These are phyloP conservation scores for Chaenogobius annularis DNA, from an alignment of 2,113 vertebrate genomes.

Conservation along the genomic window DNA sequence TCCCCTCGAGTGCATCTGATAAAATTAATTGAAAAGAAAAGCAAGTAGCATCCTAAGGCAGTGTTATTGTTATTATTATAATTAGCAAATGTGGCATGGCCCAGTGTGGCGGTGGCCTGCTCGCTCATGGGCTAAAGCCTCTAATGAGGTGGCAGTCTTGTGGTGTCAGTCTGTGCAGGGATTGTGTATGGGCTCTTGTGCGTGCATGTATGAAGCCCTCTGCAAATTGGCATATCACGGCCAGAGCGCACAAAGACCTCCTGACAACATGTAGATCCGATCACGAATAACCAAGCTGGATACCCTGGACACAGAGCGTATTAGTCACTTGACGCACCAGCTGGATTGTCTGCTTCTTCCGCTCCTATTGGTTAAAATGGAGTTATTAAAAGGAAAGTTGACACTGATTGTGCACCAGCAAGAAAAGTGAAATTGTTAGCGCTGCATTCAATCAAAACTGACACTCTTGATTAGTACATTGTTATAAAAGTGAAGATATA, in stretches of 20 bases:
- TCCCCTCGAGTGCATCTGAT: constrained; percentile 65
- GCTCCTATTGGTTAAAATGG: not conserved
- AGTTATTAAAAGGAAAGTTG: constrained; percentile 7
- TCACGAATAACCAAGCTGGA: constrained; percentile 58
- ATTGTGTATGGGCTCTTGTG: constrained; percentile 12
- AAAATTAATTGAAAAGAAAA: constrained; percentile 79
- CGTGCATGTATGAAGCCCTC: constrained; percentile 3
- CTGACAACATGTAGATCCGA: constrained; percentile 56
- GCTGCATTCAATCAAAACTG: constrained; percentile 33
- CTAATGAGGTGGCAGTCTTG: constrained; percentile 76
- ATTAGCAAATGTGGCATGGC: constrained; percentile 70
- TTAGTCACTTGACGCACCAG: constrained; percentile 29
- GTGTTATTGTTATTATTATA: constrained; percentile 77
- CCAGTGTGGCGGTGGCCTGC: constrained; percentile 69
- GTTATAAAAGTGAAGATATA: not conserved
- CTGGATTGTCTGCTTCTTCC: constrained; percentile 5
- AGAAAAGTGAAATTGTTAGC: constrained; percentile 4
- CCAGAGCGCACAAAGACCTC: constrained; percentile 32
- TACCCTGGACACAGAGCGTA: too few relatives aligned
- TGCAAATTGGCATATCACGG: constrained; percentile 46
- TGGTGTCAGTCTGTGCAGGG: constrained; percentile 60
- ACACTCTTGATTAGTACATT: constrained; percentile 39
- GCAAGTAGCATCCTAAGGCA: constrained; percentile 72
- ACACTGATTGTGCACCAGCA: constrained; percentile 25
- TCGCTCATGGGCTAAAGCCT: constrained; percentile 69